phyloP scores from a whole-genome alignment of 2,797 vertebrate genomes.

The Falco berigora region DNA sequence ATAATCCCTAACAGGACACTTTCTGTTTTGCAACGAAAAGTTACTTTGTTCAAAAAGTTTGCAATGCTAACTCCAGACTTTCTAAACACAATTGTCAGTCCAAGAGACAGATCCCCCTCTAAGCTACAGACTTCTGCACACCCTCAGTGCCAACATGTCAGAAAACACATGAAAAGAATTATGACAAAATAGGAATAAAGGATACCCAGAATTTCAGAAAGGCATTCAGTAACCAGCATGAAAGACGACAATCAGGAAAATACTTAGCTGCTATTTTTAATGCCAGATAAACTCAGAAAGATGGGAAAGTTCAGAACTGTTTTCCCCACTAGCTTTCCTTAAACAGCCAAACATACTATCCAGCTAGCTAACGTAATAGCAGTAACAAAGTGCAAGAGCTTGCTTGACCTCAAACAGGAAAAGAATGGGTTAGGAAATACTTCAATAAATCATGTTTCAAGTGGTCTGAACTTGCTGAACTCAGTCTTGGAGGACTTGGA shows the following conservation, averaged over 20 bases:
- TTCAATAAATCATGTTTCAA: not conserved
- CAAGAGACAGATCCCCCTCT: not conserved
- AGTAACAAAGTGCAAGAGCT: not conserved
- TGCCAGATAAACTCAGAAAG: not conserved
- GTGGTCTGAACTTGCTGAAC: not conserved
- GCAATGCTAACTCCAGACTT: not conserved
- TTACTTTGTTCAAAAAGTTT: not conserved
- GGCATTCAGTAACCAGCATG: not conserved
- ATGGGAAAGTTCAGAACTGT: not conserved
- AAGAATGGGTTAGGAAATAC: not conserved
- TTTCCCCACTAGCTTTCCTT: not conserved
- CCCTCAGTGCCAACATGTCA: not conserved
- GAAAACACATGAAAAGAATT: not conserved
- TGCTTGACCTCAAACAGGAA: not conserved
- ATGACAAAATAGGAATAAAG: not conserved
- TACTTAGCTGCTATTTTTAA: not conserved
- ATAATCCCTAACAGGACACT: not conserved
- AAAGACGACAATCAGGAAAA: not conserved
- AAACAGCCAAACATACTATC: not conserved
- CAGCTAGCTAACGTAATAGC: fast-evolving
- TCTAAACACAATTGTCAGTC: not conserved
- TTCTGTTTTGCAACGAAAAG: not conserved
- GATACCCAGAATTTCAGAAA: not conserved
- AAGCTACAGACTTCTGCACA: not conserved
- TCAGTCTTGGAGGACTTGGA: not conserved